Base-by-base conservation (phyloP, 2,113 vertebrate genomes). In the Ciconia maguari region DNA sequence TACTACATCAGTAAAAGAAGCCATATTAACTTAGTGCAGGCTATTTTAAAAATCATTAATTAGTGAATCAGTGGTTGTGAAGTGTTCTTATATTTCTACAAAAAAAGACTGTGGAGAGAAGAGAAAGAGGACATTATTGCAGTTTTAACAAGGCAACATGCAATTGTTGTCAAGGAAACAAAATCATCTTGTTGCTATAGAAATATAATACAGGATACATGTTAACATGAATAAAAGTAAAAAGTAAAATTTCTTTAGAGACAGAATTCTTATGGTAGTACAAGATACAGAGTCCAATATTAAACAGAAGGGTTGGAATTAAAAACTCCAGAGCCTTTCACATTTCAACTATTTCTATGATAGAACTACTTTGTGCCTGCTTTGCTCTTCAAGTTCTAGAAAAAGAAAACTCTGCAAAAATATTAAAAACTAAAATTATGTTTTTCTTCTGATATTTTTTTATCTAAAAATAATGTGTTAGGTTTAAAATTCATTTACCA, bases 161-260 rank as follows among this genome's bases (percentile, higher is more conserved):
- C 9, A 65, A 34, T 22, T 81, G 61, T 93, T 97, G 58, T 85
- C 34, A 60, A 90, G 90, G 94, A 83, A 97, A 96, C 44, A 92
- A 34, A 11, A 91, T 83, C 15, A 79, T 20, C 64, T 69, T 48
- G 61, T 94, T 95, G 49, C 60, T 89, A 18, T 55, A 83, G 34
- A 14, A 57, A 65, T 57, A 58, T 32, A 87, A 51, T 44, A 84
- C 10, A 72, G 38, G 60, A 83, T 12, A 68, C 2, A 11, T 18
- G 2, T 49, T 89, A 80, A 51, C 10, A 71, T n/a, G 38, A 62
- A 48, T 24, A 51, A 93, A 78, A 68, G 26, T 80, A 58, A 87
- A 93, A 87, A 34, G 4, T 29, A 91, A 81, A 58, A 19, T 62
- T 26, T 68, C 6, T 78, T 75, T 70, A 27, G 14, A 60, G 61